These are phyloP conservation scores for Cryptus viduatorius DNA, from an alignment of 2,888 invertebrate species.

Conservation along the genomic window DNA sequence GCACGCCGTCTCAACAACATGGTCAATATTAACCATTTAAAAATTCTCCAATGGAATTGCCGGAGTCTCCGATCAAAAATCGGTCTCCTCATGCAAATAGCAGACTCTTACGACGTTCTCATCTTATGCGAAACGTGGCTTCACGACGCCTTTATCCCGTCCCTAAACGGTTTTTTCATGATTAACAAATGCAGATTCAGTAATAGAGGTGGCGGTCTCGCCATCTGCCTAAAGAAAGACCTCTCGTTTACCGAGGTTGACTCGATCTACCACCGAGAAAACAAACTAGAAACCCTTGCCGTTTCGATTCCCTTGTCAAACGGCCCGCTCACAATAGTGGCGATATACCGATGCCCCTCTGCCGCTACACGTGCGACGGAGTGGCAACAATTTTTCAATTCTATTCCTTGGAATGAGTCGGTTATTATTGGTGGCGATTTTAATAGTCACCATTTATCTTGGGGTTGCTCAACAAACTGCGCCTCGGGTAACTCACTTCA, in stretches of 20 bases:
- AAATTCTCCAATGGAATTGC: too few species aligned
- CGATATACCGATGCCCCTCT: background rate
- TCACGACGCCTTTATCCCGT: too few species aligned
- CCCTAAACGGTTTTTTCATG: too few species aligned
- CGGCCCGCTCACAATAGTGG: background rate
- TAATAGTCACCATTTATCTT: slow-evolving; percentile 19
- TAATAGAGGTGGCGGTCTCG: too few species aligned
- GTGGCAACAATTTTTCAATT: background rate
- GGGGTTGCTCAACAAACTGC: slow-evolving; percentile 7
- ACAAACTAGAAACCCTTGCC: background rate
- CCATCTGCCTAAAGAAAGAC: too few species aligned
- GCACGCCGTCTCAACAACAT: background rate
- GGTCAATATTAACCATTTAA: background rate
- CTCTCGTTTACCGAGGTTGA: background rate
- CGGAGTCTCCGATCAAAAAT: too few species aligned
- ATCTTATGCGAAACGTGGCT: too few species aligned
- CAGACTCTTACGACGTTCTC: too few species aligned
- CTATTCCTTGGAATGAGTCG: background rate
- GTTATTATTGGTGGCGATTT: slow-evolving; percentile 12
- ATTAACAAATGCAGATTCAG: too few species aligned
- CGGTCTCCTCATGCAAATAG: too few species aligned
- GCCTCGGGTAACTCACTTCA: background rate
- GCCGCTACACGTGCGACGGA: background rate
- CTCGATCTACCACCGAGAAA: background rate
- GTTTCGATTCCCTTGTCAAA: background rate